phyloP scores from a whole-genome alignment of 1,140 invertebrate species.

The Solenopsis fugax region DNA sequence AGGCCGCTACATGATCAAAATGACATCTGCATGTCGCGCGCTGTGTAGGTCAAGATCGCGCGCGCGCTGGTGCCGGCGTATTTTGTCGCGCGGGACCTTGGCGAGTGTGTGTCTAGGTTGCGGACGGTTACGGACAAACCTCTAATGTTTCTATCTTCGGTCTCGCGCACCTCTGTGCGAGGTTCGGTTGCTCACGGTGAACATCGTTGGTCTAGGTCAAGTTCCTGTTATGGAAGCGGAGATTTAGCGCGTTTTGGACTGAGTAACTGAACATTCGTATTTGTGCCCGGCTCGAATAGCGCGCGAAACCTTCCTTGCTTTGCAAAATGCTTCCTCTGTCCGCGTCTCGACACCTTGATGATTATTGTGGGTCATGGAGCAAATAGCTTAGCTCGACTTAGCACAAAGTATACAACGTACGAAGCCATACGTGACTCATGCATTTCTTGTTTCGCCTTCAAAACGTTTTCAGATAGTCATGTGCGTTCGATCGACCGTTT shows the following conservation, averaged over 20 bases:
- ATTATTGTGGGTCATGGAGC: slow-evolving; percentile 35
- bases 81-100: slow-evolving; percentile 80
- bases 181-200: slow-evolving; percentile 24
- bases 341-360: neutral
- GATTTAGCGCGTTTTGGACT: neutral
- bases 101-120: slow-evolving; percentile 76
- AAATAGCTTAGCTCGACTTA: slow-evolving; percentile 38
- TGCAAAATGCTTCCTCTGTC: neutral
- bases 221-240: neutral
- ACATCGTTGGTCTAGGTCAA: slow-evolving; percentile 54
- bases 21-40: slow-evolving; percentile 62
- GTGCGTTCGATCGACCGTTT: neutral
- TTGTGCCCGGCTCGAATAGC: too few species aligned
- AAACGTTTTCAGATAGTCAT: neutral
- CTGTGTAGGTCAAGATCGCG: slow-evolving; percentile 76
- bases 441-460: neutral
- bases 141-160: slow-evolving; percentile 28
- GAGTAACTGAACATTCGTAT: neutral
- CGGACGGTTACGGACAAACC: slow-evolving; percentile 36
- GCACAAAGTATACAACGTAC: neutral
- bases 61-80: slow-evolving; percentile 66
- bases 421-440: slow-evolving; percentile 31
- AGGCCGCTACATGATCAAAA: slow-evolving; percentile 57
- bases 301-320: neutral
- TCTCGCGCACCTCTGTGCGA: slow-evolving; percentile 13